phyloP scores from a whole-genome alignment of 2,113 vertebrate genomes.

The Pitta sordida region DNA sequence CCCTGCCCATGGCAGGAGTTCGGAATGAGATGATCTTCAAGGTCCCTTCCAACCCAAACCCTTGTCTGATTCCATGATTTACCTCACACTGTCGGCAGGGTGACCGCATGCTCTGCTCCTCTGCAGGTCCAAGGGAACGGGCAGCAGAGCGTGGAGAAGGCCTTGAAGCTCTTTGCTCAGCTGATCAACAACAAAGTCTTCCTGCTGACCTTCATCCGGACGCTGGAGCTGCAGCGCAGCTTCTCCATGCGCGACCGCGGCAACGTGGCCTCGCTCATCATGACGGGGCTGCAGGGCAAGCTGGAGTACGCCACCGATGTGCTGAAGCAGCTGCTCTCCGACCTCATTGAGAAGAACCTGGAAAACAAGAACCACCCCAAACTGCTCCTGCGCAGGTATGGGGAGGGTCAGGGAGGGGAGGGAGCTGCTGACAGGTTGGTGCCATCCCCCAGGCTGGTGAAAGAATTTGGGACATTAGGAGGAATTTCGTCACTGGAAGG shows the following conservation, averaged over 20 bases:
- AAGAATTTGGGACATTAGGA: neutral
- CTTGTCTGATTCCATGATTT: accelerated
- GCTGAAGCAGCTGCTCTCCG: constrained; percentile 93
- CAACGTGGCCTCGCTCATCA: constrained; percentile 97
- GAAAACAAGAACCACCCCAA: constrained; percentile 99
- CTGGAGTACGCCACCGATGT: constrained; percentile 97
- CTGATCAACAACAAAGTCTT: constrained; percentile 99
- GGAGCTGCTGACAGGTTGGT: neutral
- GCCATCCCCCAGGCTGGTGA: accelerated
- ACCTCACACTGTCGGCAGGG: accelerated
- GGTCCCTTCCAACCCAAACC: neutral
- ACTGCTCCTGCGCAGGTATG: constrained; percentile 91
- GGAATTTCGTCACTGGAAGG: accelerated
- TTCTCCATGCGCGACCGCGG: constrained; percentile 98
- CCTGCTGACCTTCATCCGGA: constrained; percentile 95
- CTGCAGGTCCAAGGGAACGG: constrained; percentile 91
- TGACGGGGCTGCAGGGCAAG: constrained; percentile 93
- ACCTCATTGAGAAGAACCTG: constrained; percentile 97
- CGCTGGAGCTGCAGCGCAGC: constrained; percentile 92
- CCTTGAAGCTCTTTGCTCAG: constrained; percentile 94
- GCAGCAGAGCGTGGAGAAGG: constrained; percentile 94
- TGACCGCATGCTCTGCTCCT: accelerated
- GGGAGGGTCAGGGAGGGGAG: accelerated
- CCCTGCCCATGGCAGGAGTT: neutral
- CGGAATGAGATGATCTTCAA: neutral